phyloP scores from a whole-genome alignment of 2,888 invertebrate species.

The Clitarchus hookeri region DNA sequence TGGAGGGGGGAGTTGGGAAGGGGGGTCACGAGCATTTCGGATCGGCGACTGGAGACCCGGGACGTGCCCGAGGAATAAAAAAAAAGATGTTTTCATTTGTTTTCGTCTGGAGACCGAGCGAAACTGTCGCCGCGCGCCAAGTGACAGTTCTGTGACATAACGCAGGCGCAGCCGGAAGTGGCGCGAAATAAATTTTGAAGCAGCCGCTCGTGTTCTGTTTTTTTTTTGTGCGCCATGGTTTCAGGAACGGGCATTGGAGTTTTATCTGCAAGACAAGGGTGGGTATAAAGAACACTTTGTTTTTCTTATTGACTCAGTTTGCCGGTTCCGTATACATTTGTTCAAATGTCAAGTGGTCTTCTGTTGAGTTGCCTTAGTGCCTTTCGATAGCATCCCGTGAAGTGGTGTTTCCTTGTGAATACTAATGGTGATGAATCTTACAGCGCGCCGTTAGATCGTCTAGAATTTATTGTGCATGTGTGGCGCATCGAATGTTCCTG shows the following conservation, averaged over 20 bases:
- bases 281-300: not conserved
- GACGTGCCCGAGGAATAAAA: not conserved
- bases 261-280: not conserved
- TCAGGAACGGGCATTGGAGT: not conserved
- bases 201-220: not conserved
- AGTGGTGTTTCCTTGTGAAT: too few species aligned
- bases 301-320: not conserved
- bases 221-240: not conserved
- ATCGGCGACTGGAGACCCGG: conserved; percentile 8
- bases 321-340: not conserved
- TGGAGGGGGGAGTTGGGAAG: not conserved
- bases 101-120: conserved; percentile 14
- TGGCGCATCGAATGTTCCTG: too few species aligned
- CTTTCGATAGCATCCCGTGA: not conserved
- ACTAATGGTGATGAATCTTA: too few species aligned
- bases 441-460: too few species aligned
- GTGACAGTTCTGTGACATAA: not conserved
- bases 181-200: not conserved
- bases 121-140: not conserved
- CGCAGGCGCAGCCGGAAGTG: not conserved
- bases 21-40: conserved; percentile 5
- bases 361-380: not conserved
- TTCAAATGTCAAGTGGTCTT: not conserved
- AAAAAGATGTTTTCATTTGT: conserved; percentile 8
- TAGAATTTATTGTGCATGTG: too few species aligned